These are phyloP conservation scores for Odocoileus virginianus DNA, from an alignment of 2,113 vertebrate genomes.

Conservation along the genomic window DNA sequence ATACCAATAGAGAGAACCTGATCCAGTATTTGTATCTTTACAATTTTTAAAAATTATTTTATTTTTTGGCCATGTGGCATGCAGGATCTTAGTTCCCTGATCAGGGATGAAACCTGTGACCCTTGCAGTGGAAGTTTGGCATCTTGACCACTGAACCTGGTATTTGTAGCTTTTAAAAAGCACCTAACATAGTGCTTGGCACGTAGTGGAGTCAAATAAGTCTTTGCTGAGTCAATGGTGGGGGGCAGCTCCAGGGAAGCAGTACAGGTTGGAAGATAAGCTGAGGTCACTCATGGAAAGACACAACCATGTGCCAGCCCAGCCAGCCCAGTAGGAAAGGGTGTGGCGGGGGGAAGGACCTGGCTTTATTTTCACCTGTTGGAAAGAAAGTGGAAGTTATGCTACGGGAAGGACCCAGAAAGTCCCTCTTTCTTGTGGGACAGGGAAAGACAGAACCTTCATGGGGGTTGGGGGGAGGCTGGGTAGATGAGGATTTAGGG, in stretches of 20 bases:
- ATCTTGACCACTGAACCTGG: not conserved
- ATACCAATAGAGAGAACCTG: not conserved
- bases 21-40: not conserved
- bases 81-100: not conserved
- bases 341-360: not conserved
- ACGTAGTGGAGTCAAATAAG: not conserved
- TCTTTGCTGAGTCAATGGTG: not conserved
- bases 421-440: not conserved
- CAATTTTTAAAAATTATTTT: not conserved
- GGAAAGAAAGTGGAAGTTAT: not conserved
- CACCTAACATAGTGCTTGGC: not conserved
- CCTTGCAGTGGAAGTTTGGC: not conserved
- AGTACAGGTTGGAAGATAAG: not conserved
- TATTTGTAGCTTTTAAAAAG: not conserved
- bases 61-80: not conserved
- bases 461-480: not conserved
- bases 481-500: not conserved
- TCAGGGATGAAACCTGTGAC: not conserved
- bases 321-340: accelerated
- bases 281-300: not conserved
- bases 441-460: not conserved
- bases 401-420: not conserved
- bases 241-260: not conserved
- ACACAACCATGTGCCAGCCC: not conserved
- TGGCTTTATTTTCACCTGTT: not conserved